Evolutionary conservation across 2,888 invertebrate genomes (phyloP), one percentile per base, ranked within the genome.

Genomic region (Athrips mouffetella): DNA sequence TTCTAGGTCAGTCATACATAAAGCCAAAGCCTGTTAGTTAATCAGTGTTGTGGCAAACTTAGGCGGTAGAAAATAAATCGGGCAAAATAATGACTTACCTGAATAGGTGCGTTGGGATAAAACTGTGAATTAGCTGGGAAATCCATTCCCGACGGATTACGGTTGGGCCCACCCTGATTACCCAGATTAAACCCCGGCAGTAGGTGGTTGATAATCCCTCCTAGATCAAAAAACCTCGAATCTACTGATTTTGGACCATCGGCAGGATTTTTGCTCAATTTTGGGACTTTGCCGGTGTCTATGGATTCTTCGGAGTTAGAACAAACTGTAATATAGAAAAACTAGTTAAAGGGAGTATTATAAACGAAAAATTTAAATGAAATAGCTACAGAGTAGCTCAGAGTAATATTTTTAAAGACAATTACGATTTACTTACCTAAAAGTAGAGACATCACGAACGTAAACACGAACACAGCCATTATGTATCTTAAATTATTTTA

Each of bases 101-200:
- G 59, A 50, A 52, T 49, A 27, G 56, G 37, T 56, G 57, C 58
- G 53, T 57, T 59, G 48, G 62, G 61, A 52, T 68, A 62, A 55
- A 55, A 59, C 61, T 61, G 63, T 54, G 62, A 57, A 65, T 64
- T 62, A 56, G 51, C 53, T 23, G 63, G 69, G 58, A 63, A 68
- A 66, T 35, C 37, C 29, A 29, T 40, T 41, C 45, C 48, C 13
- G 35, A 18, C 11, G 46, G 48, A 52, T 66, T 65, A 56, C 57
- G 58, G 51, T 57, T 59, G 42, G 58, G 52, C 54, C 62, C 63
- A 53, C 57, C 61, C 47, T 58, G 62, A 62, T 56, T 58, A 63
- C 65, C 64, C 50, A 55, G 59, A 48, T 55, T 58, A 52, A 58
- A 58, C 53, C 64, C 60, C 37, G 62, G 55, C 48, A 58, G 50